phyloP scores from a whole-genome alignment of 2,113 vertebrate species.

The Crypturellus undulatus region DNA sequence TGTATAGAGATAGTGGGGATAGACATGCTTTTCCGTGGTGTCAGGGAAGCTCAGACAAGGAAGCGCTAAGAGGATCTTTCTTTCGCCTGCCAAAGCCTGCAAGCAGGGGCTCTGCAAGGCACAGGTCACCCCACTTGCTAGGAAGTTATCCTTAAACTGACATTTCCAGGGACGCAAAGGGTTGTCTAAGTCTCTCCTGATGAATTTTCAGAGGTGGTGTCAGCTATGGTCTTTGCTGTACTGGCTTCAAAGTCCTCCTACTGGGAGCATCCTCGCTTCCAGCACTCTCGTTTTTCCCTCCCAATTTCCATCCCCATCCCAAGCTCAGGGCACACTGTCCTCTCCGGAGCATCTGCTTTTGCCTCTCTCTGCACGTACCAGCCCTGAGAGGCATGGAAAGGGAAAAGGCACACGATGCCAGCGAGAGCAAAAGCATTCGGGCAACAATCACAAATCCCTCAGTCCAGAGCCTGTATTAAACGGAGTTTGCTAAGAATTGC shows the following conservation, averaged over 20 bases:
- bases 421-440: too few species aligned
- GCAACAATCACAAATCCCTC: not conserved
- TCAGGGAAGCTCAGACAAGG: not conserved
- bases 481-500: not conserved
- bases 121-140: not conserved
- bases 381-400: not conserved
- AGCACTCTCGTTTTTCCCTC: not conserved
- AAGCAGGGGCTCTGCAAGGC: not conserved
- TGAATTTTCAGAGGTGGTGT: not conserved
- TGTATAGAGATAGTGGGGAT: accelerated
- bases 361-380: not conserved
- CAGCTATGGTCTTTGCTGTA: not conserved
- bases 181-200: not conserved
- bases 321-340: not conserved
- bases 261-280: not conserved
- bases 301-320: too few species aligned
- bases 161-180: not conserved
- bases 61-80: not conserved
- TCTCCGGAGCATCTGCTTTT: not conserved
- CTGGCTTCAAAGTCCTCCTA: not conserved
- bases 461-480: not conserved
- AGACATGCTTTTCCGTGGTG: accelerated
- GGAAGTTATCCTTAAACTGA: not conserved
- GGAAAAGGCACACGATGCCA: not conserved
- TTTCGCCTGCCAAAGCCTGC: not conserved